These are phyloP conservation scores for Watersipora subatra DNA, from an alignment of 1,140 invertebrate genomes.

Conservation along the genomic window DNA sequence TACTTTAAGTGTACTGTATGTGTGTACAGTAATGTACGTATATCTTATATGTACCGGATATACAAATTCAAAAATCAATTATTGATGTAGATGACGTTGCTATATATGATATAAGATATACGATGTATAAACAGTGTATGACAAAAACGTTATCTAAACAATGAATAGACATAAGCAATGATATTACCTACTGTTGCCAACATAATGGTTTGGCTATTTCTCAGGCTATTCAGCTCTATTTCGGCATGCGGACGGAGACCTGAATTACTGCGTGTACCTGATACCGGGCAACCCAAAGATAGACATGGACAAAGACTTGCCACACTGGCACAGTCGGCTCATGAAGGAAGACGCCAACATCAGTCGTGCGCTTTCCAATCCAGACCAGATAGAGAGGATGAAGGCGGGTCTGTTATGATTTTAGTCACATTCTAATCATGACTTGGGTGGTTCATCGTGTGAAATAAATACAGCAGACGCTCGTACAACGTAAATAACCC, in stretches of 20 bases:
- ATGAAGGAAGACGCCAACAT: slow-evolving; percentile 24
- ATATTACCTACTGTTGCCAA: too few species aligned
- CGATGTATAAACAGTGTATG: too few species aligned
- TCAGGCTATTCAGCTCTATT: slow-evolving; percentile 28
- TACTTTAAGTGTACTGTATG: too few species aligned
- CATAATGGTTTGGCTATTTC: background rate
- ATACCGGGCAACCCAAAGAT: slow-evolving; percentile 29
- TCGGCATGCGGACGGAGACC: slow-evolving; percentile 23
- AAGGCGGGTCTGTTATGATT: slow-evolving; percentile 29
- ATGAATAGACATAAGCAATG: too few species aligned
- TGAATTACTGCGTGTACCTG: slow-evolving; percentile 27
- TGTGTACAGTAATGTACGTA: too few species aligned
- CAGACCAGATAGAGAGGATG: slow-evolving; percentile 24
- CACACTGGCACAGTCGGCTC: slow-evolving; percentile 24
- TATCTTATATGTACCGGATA: too few species aligned
- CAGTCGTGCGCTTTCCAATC: slow-evolving; percentile 17
- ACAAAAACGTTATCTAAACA: too few species aligned
- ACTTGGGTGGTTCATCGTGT: background rate
- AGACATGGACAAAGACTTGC: slow-evolving; percentile 16
- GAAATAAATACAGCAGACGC: background rate
- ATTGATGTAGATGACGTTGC: too few species aligned
- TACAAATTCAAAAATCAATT: too few species aligned
- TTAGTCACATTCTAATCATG: background rate
- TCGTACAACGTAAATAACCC: too few species aligned
- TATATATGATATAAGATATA: too few species aligned